A percentile compares a stretch with the other conserved stretches of the same genome.
These are phyloP conservation scores for Onychomys leucogaster DNA, from an alignment of 2,797 vertebrate species.

Conservation along the genomic window DNA sequence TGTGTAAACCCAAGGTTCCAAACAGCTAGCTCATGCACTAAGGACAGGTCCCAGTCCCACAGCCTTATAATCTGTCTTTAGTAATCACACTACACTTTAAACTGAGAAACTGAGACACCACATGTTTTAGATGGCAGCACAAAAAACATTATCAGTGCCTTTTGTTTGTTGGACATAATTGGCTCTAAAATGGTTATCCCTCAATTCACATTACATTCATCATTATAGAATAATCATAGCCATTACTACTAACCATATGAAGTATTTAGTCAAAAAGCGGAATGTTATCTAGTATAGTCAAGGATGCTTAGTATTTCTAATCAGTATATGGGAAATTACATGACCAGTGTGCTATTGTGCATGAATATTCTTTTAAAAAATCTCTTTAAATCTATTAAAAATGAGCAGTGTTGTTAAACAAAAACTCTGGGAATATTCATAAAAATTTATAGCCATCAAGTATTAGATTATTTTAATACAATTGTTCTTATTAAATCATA, in stretches of 20 bases:
- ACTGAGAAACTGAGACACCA: neutral
- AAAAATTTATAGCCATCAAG: neutral
- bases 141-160: neutral
- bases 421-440: neutral
- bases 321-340: neutral
- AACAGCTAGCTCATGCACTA: too few species aligned
- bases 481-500: neutral
- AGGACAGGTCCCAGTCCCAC: too few species aligned
- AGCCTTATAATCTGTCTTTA: neutral
- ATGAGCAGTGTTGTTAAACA: neutral
- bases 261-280: neutral
- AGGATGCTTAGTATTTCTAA: neutral
- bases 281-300: neutral
- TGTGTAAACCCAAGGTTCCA: too few species aligned
- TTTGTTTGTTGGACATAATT: neutral
- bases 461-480: neutral
- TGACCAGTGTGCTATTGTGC: neutral
- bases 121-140: neutral
- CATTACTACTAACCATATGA: neutral
- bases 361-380: neutral
- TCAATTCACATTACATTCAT: neutral
- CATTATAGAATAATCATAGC: neutral
- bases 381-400: neutral
- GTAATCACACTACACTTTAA: neutral
- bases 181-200: neutral